Percentiles rank a stretch among this genome's conserved stretches.
Evolutionary conservation across 2,888 invertebrate species (phyloP).

Genomic region (Agonopterix subpropinquella): DNA sequence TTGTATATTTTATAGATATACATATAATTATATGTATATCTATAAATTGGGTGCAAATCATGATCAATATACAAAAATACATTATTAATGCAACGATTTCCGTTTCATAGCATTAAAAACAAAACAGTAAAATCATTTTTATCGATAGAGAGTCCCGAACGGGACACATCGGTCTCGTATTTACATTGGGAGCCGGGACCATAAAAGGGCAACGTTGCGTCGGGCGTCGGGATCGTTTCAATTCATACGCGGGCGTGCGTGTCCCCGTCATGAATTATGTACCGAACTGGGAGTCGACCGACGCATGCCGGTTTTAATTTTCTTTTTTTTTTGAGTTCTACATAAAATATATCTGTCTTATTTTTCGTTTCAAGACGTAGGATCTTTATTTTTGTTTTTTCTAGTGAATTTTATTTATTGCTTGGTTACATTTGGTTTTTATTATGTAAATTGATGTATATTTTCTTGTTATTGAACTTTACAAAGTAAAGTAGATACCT

Average conservation of each 20-base stretch:
- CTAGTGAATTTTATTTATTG: no score
- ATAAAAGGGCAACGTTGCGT: constrained; percentile 25
- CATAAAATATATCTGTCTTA: constrained; percentile 3
- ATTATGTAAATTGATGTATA: no score
- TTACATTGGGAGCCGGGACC: constrained; percentile 25
- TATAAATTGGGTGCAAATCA: no score
- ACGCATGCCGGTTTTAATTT: constrained; percentile 19
- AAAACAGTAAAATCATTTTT: no score
- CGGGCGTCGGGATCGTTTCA: constrained; percentile 21
- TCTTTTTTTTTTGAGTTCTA: constrained; percentile 12
- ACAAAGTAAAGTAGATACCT: no score
- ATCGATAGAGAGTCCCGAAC: constrained; percentile 9
- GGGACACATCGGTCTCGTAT: constrained; percentile 21
- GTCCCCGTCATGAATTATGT: constrained; percentile 36
- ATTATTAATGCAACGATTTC: no score
- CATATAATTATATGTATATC: no score
- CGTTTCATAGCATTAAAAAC: no score
- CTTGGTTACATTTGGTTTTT: no score
- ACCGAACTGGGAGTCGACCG: constrained; percentile 17
- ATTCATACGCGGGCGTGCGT: constrained; percentile 40
- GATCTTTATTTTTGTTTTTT: no score
- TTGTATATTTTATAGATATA: no score
- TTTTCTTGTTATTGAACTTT: background rate
- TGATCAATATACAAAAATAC: no score
- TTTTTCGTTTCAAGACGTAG: background rate